Base-by-base conservation (phyloP, 1,140 invertebrate species). In the Dolichoris vasculosae region DNA sequence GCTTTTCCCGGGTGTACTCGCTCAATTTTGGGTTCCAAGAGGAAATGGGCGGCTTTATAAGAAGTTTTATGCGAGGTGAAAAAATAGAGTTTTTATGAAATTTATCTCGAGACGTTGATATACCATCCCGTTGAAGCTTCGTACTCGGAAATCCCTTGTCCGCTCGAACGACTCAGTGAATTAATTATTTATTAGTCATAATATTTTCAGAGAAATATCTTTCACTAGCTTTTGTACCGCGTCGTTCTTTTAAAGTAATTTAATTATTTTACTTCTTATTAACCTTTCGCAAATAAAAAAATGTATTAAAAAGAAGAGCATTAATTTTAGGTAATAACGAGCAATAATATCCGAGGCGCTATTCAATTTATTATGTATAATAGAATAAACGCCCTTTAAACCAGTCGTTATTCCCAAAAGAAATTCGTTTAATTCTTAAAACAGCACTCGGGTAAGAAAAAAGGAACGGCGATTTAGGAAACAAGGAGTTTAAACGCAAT, bases 51-150 rank as follows among this genome's bases (percentile, higher is more conserved):
- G 35, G 35, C 40, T 67, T 40, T 35, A 20, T 64, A 46, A 80
- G 38, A 26, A 13, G 64, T 69, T 81, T 67, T 67, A 81, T 81
- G 63, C 8, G 63, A 15, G 43, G 0, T 11, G 40, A 26, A 55
- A 59, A 82, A 73, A 38, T 73, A 40, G 67, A 59, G 67, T 35
- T 38, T n/a, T 59, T 73, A 55, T 73, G 48, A 55, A 80, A 59
- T 73, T 73, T 55, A 73, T 82, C 20, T 40, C 20, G 2, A n/a
- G 23, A 20, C 20, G 55, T 23, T 15, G n/a, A 43, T 17, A 11
- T 15, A n/a, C 78, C 13, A 32, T 30, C 4, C 20, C 8, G 67
- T 15, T 17, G 23, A 11, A 13, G 69, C 23, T 43, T 13, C 7
- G 13, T 40, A 38, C 40, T 73, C n/a, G n/a, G 15, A 43, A 40